Conservation (phyloP, 2,113 vertebrate genomes). For the Chinchilla lanigera region DNA sequence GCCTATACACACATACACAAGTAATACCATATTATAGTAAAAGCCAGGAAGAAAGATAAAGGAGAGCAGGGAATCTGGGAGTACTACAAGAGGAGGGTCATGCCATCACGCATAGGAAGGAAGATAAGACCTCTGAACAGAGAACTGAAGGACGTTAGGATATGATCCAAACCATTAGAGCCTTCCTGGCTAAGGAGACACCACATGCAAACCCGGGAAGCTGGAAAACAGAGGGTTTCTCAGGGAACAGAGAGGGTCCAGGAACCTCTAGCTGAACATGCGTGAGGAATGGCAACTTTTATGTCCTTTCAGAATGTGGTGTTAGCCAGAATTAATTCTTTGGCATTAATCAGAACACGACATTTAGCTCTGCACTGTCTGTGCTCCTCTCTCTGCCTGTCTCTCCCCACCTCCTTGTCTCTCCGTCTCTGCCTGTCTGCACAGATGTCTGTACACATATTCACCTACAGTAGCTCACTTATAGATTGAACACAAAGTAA, state of each 20-base stretch:
- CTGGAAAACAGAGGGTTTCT: background rate
- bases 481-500: slow-evolving; percentile 25
- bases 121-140: background rate
- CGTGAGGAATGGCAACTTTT: background rate
- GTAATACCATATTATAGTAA: background rate
- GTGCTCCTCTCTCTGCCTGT: background rate
- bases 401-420: background rate
- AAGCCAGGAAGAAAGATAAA: background rate
- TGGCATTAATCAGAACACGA: background rate
- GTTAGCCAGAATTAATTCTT: background rate
- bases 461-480: background rate
- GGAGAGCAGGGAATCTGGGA: background rate
- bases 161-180: background rate
- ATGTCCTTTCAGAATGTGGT: background rate
- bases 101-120: fast-evolving
- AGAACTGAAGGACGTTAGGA: background rate
- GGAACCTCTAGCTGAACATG: fast-evolving
- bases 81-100: fast-evolving
- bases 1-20: background rate
- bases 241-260: too few species aligned
- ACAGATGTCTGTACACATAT: background rate
- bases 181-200: background rate
- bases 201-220: background rate
- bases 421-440: background rate
- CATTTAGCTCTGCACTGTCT: background rate